These are phyloP conservation scores for Anorthoa munda DNA, from an alignment of 2,888 invertebrate species.

Conservation along the genomic window DNA sequence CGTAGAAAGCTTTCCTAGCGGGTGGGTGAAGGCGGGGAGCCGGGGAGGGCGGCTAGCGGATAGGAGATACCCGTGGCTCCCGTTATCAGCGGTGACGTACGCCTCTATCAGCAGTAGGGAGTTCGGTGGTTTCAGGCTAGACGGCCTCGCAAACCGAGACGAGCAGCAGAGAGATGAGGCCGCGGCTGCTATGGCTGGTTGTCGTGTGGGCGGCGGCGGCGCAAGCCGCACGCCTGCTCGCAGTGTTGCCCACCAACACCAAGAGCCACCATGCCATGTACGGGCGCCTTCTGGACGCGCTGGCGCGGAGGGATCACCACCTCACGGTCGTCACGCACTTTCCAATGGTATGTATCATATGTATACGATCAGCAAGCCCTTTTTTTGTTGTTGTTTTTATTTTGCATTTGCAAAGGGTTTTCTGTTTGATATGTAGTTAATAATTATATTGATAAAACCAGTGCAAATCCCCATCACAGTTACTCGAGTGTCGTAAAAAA, in stretches of 20 bases:
- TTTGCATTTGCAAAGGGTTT: background rate
- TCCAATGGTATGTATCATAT: conserved; percentile 83
- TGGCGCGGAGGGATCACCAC: conserved; percentile 84
- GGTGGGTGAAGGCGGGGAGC: conserved; percentile 30
- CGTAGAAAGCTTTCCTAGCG: conserved; percentile 46
- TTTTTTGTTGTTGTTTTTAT: conserved; percentile 14
- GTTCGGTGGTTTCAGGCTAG: conserved; percentile 65
- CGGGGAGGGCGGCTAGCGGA: conserved; percentile 30
- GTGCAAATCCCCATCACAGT: background rate
- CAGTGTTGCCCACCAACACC: conserved; percentile 88
- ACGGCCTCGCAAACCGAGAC: conserved; percentile 76
- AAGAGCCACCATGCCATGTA: conserved; percentile 90
- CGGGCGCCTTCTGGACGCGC: conserved; percentile 85
- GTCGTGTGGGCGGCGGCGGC: conserved; percentile 74
- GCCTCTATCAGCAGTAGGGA: conserved; percentile 71
- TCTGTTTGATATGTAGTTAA: background rate
- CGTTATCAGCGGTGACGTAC: conserved; percentile 72
- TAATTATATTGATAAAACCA: background rate
- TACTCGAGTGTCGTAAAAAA: background rate
- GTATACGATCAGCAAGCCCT: background rate
- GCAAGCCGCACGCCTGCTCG: conserved; percentile 84
- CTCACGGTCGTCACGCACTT: conserved; percentile 88
- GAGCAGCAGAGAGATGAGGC: conserved; percentile 85
- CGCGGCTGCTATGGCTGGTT: conserved; percentile 78
- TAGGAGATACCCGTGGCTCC: conserved; percentile 41